Conservation (phyloP, 2,888 invertebrate species). For the Aphodius granarius region DNA sequence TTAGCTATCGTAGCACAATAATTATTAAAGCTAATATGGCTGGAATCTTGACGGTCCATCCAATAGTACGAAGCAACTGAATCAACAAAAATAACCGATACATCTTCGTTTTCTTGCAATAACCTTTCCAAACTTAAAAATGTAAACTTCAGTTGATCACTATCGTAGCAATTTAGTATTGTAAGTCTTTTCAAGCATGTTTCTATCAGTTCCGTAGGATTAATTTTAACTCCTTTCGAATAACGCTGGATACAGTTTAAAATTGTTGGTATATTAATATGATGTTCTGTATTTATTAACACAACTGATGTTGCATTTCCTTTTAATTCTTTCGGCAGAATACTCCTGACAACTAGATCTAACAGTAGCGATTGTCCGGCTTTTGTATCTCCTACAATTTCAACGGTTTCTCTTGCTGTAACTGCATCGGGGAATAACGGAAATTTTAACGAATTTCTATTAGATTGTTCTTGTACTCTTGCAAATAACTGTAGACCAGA, state of each 20-base stretch:
- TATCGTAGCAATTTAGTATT: conserved; percentile 50
- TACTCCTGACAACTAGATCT: conserved; percentile 55
- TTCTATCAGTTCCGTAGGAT: conserved; percentile 53
- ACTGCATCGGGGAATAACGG: conserved; percentile 40
- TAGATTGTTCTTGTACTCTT: conserved; percentile 25
- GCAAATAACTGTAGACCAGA: conserved; percentile 32
- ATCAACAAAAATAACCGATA: conserved; percentile 56
- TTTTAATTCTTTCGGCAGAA: conserved; percentile 50
- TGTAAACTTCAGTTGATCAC: conserved; percentile 47
- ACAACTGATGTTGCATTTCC: conserved; percentile 54
- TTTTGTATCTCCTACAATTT: conserved; percentile 54
- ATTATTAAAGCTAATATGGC: conserved; percentile 16
- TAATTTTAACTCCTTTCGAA: conserved; percentile 34
- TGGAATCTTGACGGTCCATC: conserved; percentile 36
- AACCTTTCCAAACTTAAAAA: conserved; percentile 49
- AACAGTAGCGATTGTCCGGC: conserved; percentile 56
- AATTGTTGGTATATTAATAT: conserved; percentile 52
- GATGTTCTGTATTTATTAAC: conserved; percentile 57
- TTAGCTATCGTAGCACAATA: conserved; percentile 18
- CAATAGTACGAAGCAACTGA: conserved; percentile 58
- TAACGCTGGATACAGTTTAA: conserved; percentile 45
- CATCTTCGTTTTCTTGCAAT: conserved; percentile 48
- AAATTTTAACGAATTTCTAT: conserved; percentile 24
- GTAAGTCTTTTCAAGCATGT: conserved; percentile 47
- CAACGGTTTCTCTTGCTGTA: conserved; percentile 52